A percentile compares a stretch with the other conserved stretches of the same genome.
These are phyloP conservation scores for Fragum whitleyi DNA, from an alignment of 2,888 invertebrate species.

Conservation along the genomic window DNA sequence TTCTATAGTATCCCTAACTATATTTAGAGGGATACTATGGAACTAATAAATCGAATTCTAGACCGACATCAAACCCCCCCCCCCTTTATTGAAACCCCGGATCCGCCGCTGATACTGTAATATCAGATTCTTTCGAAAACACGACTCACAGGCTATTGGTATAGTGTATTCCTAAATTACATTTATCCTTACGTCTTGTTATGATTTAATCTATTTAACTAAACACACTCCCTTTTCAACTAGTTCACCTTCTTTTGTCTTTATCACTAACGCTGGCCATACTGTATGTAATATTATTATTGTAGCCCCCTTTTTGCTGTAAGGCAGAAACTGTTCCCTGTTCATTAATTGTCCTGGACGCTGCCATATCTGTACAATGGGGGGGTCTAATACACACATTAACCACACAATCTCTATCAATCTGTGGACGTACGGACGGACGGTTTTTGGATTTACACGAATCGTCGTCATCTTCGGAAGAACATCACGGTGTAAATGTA, in stretches of 20 bases:
- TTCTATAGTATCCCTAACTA: too few species aligned
- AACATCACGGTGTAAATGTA: conserved; percentile 49
- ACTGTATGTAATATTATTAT: conserved; percentile 60
- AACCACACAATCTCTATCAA: conserved; percentile 58
- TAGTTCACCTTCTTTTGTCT: conserved; percentile 51
- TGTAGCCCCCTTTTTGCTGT: conserved; percentile 59
- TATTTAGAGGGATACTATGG: too few species aligned
- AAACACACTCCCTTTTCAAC: conserved; percentile 53
- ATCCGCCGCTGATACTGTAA: too few species aligned
- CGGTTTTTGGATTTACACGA: conserved; percentile 50
- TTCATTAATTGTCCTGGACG: conserved; percentile 62
- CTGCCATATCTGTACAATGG: conserved; percentile 54
- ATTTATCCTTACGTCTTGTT: too few species aligned
- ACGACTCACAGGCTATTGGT: too few species aligned
- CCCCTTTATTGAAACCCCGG: too few species aligned
- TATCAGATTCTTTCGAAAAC: too few species aligned
- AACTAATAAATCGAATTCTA: too few species aligned
- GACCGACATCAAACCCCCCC: too few species aligned
- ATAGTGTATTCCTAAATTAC: too few species aligned
- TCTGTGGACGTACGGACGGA: conserved; percentile 55
- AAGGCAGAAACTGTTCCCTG: conserved; percentile 54
- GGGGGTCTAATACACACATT: conserved; percentile 57
- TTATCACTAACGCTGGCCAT: conserved; percentile 57
- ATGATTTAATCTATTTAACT: conserved; percentile 40
- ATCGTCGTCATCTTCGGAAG: conserved; percentile 39